Conservation (phyloP, 1,140 invertebrate species). For the Orius laevigatus region DNA sequence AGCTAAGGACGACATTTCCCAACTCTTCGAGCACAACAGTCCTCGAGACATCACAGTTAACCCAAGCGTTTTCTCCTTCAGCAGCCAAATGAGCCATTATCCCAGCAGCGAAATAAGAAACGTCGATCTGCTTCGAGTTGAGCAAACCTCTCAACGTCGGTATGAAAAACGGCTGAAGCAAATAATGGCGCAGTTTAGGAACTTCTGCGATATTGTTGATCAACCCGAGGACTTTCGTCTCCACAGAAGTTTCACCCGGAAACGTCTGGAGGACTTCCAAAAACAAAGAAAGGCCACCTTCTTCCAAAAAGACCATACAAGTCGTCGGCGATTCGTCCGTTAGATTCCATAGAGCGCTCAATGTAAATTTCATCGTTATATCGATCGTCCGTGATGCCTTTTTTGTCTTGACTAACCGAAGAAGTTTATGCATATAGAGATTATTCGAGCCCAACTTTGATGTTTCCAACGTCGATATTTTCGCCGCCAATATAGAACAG, state of each 20-base stretch:
- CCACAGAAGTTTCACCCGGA: conserved; percentile 44
- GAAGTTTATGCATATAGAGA: conserved; percentile 55
- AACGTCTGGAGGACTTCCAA: conserved; percentile 48
- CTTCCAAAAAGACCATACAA: conserved; percentile 53
- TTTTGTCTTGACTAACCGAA: conserved; percentile 49
- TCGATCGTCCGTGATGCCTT: conserved; percentile 42
- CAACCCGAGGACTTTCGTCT: conserved; percentile 65
- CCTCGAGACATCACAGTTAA: conserved; percentile 24
- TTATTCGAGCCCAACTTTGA: conserved; percentile 49
- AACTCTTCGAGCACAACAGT: conserved; percentile 39
- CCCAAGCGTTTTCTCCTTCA: conserved; percentile 32
- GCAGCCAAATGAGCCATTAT: conserved; percentile 62
- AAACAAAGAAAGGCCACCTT: conserved; percentile 53
- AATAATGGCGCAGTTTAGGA: conserved; percentile 32
- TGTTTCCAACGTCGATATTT: conserved; percentile 60
- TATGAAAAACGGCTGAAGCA: conserved; percentile 49
- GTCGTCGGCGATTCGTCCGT: conserved; percentile 61
- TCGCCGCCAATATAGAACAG: conserved; percentile 53
- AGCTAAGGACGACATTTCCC: conserved; percentile 42
- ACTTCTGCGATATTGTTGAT: conserved; percentile 76
- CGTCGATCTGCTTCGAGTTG: conserved; percentile 53
- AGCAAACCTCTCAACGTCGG: conserved; percentile 38
- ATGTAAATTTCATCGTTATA: conserved; percentile 64
- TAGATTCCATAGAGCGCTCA: conserved; percentile 70
- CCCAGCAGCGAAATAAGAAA: conserved; percentile 69